phyloP scores from a whole-genome alignment of 1,140 invertebrate genomes.

The Ruditapes philippinarum region DNA sequence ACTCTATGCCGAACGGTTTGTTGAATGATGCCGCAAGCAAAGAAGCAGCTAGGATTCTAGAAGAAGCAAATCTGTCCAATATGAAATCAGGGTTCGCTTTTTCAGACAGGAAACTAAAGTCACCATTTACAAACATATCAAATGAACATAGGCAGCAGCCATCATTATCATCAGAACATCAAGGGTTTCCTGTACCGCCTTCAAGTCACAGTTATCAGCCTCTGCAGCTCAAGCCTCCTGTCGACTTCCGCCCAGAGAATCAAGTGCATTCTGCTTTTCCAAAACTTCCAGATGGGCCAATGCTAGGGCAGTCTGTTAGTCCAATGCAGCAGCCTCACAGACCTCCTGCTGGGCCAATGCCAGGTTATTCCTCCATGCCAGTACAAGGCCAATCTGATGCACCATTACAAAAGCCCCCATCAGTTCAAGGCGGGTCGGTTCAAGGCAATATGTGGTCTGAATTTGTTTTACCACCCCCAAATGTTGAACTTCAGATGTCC shows the following conservation, averaged over 20 bases:
- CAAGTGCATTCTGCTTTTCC: not conserved
- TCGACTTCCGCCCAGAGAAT: slow-evolving; percentile 28
- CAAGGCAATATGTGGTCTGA: slow-evolving; percentile 39
- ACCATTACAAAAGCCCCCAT: not conserved
- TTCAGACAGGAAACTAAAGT: not conserved
- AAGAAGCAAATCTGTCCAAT: slow-evolving; percentile 35
- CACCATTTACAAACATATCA: slow-evolving; percentile 55
- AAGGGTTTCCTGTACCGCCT: not conserved
- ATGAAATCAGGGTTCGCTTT: not conserved
- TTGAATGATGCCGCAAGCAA: slow-evolving; percentile 37
- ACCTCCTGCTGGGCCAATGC: not conserved
- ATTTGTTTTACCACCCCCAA: slow-evolving; percentile 49
- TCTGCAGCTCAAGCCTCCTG: slow-evolving; percentile 15
- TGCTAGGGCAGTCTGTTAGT: too few species aligned
- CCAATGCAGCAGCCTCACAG: not conserved
- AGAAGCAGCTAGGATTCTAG: slow-evolving; percentile 46
- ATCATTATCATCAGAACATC: not conserved
- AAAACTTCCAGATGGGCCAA: not conserved
- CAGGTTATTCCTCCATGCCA: not conserved
- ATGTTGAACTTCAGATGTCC: slow-evolving; percentile 12
- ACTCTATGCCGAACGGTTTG: not conserved
- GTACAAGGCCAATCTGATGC: not conserved
- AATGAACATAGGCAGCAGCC: slow-evolving; percentile 48
- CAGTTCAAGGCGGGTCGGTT: not conserved
- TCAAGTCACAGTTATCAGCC: slow-evolving; percentile 1